Evolutionary conservation across 2,113 vertebrate species (phyloP), one percentile per base, ranked within the genome.

Genomic region (Meles meles): DNA sequence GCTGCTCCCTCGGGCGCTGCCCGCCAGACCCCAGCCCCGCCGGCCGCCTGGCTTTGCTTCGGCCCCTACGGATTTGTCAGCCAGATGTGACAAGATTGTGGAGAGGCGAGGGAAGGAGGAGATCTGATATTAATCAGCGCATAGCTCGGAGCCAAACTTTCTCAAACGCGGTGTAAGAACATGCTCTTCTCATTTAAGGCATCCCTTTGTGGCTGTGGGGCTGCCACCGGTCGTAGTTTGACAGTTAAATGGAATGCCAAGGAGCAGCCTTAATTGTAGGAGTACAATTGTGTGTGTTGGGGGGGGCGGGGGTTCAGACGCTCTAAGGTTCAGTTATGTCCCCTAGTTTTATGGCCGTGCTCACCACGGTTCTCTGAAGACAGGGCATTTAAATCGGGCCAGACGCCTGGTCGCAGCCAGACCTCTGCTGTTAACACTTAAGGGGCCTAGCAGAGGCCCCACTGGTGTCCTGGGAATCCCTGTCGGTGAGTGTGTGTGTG

Each of bases 31-130:
- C 98, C 84, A 98, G 99, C 98, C 97, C 97, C 98, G 97, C 97
- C 95, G 98, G 98, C 85, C 98, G 98, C 99, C 97, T 98, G 98
- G 98, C 98, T 99, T 99, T 98, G 98, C 98, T 98, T 98, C 98
- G 98, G 99, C 99, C 99, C 99, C 99, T 98, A 98, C 99, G 99
- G 99, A 99, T 99, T 99, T 99, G 99, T 99, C 99, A 99, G 99
- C 99, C 99, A 99, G 99, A 99, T 99, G 99, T 99, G 99, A 99
- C 99, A 99, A 98, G 99, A 99, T 99, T 98, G 99, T 99, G 98
- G 99, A 98, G 99, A 99, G 98, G 98, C 98, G 98, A 98, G 99
- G 98, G 99, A 98, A 99, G 99, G 98, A 99, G 98, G 99, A 99
- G 99, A 99, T 99, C 98, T 99, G 99, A 99, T 99, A 98, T 99